Percentiles rank a stretch among this genome's conserved stretches.
Conservation (phyloP, 2,797 vertebrate genomes). For the Spinus pinus region DNA sequence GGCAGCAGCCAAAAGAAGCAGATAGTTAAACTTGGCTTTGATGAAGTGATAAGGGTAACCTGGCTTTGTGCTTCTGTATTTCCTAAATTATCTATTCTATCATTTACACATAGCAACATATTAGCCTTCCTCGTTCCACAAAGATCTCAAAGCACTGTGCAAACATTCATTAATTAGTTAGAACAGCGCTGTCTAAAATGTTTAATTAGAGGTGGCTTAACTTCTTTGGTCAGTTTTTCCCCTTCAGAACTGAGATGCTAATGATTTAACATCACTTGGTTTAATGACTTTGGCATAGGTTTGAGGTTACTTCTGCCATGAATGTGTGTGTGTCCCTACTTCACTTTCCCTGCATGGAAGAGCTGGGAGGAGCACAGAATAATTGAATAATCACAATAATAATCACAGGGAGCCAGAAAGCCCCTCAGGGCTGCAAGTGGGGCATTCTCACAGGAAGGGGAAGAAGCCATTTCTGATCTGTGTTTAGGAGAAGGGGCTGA, state of each 20-base stretch:
- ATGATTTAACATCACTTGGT: neutral
- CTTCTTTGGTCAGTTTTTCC: neutral
- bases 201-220: neutral
- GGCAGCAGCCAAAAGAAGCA: slow-evolving; percentile 8
- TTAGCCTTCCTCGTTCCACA: neutral
- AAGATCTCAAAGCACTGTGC: neutral
- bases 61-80: neutral
- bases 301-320: neutral
- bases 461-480: neutral
- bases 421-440: neutral
- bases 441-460: rapidly evolving
- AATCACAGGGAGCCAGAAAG: neutral
- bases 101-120: neutral
- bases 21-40: slow-evolving; percentile 24
- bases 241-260: neutral
- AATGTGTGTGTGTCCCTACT: rapidly evolving
- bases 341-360: neutral
- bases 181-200: neutral
- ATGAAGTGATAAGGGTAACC: neutral
- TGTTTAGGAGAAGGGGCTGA: neutral
- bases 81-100: neutral
- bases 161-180: neutral
- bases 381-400: neutral
- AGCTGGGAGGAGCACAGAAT: neutral
- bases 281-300: neutral